These are phyloP conservation scores for Chlamydotis undulata DNA, from an alignment of 2,113 vertebrate species.

Conservation along the genomic window DNA sequence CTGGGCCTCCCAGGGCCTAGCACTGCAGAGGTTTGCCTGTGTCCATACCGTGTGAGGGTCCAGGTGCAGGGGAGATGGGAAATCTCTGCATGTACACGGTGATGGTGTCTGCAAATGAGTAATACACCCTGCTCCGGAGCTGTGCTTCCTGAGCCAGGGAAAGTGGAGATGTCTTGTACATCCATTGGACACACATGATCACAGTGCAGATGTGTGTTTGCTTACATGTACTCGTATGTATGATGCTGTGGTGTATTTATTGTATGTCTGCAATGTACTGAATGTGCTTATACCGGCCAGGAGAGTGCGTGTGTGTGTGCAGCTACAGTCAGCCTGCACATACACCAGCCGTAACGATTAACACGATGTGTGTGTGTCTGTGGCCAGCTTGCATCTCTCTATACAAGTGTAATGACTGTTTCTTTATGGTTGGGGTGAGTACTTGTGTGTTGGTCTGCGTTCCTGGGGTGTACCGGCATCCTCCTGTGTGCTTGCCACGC, in stretches of 20 bases:
- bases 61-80: neutral
- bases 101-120: neutral
- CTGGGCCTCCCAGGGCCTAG: rapidly evolving
- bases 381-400: neutral
- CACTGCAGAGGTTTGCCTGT: neutral
- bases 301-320: neutral
- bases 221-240: neutral
- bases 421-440: neutral
- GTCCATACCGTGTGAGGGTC: rapidly evolving
- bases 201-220: neutral
- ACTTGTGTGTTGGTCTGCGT: neutral
- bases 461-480: neutral
- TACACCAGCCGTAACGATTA: neutral
- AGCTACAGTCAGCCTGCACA: neutral
- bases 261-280: neutral
- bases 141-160: neutral
- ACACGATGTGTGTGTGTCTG: neutral
- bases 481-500: neutral
- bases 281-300: too few relatives aligned
- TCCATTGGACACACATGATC: neutral
- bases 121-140: rapidly evolving
- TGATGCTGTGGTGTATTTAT: neutral
- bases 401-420: neutral
- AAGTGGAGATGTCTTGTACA: neutral
- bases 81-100: neutral